Evolutionary conservation across 1,140 invertebrate genomes (phyloP), one percentile per base, ranked within the genome.

Genomic region (Melipona quadrifasciata): DNA sequence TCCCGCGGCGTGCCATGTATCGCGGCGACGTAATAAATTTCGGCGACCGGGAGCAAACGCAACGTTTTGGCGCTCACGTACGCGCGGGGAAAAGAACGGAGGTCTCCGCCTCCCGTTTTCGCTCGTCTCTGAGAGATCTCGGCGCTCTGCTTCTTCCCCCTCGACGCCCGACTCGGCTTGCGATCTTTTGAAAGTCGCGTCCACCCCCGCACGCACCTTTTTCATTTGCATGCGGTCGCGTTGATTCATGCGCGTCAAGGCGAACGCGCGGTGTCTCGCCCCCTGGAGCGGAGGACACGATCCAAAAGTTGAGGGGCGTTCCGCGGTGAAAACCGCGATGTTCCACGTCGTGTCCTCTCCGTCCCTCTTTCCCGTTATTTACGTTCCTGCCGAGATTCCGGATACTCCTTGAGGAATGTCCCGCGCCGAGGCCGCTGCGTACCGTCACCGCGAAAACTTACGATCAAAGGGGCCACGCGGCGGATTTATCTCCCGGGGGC

Each of bases 291-390:
- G 72, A 87, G 89, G 89, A 90, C 89, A 90, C 73, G 89, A 87
- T 81, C 80, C 86, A 67, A 90, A 90, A 87, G 89, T 89, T 71
- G 78, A 89, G 87, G 85, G 88, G 88, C 88, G 88, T 89, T 89
- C 65, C 85, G 78, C 82, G 75, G 67, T 82, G 88, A 87, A 90
- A 90, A 90, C 74, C 81, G 85, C 87, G 85, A 55, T 86, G 84
- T 89, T 82, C 67, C 80, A 79, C 84, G 64, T 75, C 86, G 51
- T n/a, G n/a, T 88, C 83, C 87, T 67, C 64, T 80, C 57, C 55
- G 16, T 55, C 34, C 47, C 67, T 80, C 70, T 53, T 84, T 72
- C 84, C 79, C 65, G 79, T 90, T 90, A 90, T 90, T 90, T 90
- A 90, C 80, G 82, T 82, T 58, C 81, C 74, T 57, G 74, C 55